These are phyloP conservation scores for Mythimna impura DNA, from an alignment of 2,888 invertebrate species.

Conservation along the genomic window DNA sequence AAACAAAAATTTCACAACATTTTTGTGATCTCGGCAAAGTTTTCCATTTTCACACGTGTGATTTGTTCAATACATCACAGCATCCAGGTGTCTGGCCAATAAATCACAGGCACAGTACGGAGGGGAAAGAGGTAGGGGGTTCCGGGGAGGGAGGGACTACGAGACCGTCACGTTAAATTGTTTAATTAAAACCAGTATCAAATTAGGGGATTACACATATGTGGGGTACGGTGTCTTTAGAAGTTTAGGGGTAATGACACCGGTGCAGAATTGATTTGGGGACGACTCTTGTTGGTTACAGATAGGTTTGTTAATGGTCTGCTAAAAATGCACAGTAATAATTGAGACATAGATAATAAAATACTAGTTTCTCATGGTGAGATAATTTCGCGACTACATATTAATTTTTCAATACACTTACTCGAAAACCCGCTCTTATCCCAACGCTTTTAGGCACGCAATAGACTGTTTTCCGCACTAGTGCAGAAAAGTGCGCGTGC, in stretches of 20 bases:
- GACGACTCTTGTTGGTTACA: background rate
- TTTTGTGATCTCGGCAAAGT: background rate
- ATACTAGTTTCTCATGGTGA: too few relatives aligned
- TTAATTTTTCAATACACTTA: too few relatives aligned
- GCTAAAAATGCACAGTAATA: background rate
- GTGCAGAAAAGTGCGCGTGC: too few relatives aligned
- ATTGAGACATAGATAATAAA: too few relatives aligned
- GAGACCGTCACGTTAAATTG: constrained; percentile 65
- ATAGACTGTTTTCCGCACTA: too few relatives aligned
- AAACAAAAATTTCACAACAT: background rate
- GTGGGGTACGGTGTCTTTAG: constrained; percentile 49
- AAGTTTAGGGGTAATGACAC: constrained; percentile 51
- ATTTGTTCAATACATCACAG: constrained; percentile 72
- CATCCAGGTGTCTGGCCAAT: constrained; percentile 71
- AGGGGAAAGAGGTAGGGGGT: constrained; percentile 21
- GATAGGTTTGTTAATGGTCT: background rate
- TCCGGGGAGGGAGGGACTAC: constrained; percentile 23
- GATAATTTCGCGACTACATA: too few relatives aligned
- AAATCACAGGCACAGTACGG: constrained; percentile 69
- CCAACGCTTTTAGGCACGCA: too few relatives aligned
- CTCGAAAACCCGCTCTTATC: too few relatives aligned
- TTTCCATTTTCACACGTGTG: constrained; percentile 71
- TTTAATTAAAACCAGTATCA: constrained; percentile 72
- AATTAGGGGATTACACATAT: constrained; percentile 66
- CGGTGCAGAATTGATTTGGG: constrained; percentile 45